Percentiles rank a stretch among this genome's conserved stretches.
Evolutionary conservation across 1,140 invertebrate species (phyloP).

Genomic region (Antheraea mylitta): DNA sequence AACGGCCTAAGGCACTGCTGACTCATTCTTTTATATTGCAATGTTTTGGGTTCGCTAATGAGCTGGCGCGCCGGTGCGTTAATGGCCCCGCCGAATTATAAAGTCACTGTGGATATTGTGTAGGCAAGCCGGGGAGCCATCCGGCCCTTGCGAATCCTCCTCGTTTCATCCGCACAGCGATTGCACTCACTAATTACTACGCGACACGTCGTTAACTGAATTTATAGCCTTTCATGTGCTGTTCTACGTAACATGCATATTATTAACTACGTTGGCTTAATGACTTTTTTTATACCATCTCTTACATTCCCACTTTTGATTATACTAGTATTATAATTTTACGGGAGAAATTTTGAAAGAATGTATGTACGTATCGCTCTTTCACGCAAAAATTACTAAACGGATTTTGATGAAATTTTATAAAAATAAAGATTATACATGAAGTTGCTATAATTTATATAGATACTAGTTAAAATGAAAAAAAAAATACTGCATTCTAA

Average conservation of each 20-base stretch:
- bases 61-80: constrained; percentile 29
- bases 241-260: background rate
- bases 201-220: background rate
- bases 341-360: no score
- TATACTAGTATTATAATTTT: no score
- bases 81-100: constrained; percentile 29
- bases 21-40: constrained; percentile 66
- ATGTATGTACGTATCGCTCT: no score
- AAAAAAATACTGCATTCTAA: no score
- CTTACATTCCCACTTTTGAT: no score
- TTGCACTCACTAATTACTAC: constrained; percentile 1
- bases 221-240: background rate
- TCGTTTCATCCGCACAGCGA: background rate
- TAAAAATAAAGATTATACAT: no score
- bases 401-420: no score
- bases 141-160: background rate
- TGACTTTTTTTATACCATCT: background rate
- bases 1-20: constrained; percentile 21
- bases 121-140: background rate
- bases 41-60: constrained; percentile 58
- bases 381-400: no score
- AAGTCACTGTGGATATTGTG: constrained; percentile 9
- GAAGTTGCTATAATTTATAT: no score
- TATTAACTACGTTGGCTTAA: background rate
- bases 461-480: no score